Percentiles rank a stretch among this genome's conserved stretches.
Conservation (phyloP, 2,888 invertebrate genomes). For the Subacronicta megacephala region DNA sequence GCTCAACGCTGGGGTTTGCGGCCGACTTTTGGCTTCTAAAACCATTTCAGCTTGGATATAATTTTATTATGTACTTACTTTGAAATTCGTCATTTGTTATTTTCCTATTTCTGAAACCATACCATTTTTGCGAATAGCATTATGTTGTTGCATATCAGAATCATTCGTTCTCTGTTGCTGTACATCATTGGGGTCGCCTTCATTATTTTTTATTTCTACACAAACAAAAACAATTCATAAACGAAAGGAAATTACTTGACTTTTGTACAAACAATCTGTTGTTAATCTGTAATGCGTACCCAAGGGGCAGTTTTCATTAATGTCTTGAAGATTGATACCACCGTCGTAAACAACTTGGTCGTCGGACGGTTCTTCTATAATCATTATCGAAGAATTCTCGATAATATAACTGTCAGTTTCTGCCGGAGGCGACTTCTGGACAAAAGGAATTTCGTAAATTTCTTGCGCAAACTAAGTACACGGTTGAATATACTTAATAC, state of each 20-base stretch:
- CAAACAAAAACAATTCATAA: not conserved
- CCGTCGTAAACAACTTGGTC: conserved; percentile 25
- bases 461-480: not conserved
- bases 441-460: not conserved
- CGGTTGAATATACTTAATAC: no score
- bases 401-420: conserved; percentile 38
- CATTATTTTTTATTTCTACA: conserved; percentile 41
- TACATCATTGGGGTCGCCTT: conserved; percentile 30
- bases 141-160: conserved; percentile 17
- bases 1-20: conserved; percentile 57
- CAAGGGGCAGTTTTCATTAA: conserved; percentile 46
- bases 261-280: not conserved
- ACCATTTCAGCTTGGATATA: conserved; percentile 1
- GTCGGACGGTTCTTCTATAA: conserved; percentile 30
- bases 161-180: conserved; percentile 25
- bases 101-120: not conserved
- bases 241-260: no score
- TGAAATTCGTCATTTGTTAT: not conserved
- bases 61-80: not conserved
- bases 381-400: conserved; percentile 20
- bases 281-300: conserved; percentile 18
- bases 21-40: conserved; percentile 57
- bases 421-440: conserved; percentile 24
- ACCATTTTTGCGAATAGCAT: conserved; percentile 32
- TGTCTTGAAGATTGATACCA: conserved; percentile 38